Evolutionary conservation across 2,888 invertebrate species (phyloP).

Genomic region (Drosophila quinaria): DNA sequence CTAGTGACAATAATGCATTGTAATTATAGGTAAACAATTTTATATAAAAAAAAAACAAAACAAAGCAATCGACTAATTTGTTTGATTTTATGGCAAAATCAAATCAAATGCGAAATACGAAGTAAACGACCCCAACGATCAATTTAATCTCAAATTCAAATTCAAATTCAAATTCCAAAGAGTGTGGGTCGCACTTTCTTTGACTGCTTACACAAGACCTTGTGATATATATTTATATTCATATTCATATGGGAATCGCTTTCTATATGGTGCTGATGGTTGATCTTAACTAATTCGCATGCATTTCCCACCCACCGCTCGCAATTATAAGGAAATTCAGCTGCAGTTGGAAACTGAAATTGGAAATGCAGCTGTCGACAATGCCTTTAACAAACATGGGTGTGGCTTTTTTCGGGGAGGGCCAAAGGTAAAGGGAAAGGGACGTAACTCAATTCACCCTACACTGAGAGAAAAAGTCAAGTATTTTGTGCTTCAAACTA

Average conservation of each 20-base stretch:
- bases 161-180: constrained; percentile 11
- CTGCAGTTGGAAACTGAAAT: constrained; percentile 13
- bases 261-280: constrained; percentile 36
- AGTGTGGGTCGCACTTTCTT: constrained; percentile 72
- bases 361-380: constrained; percentile 36
- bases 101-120: constrained; percentile 59
- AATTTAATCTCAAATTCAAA: constrained; percentile 5
- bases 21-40: constrained; percentile 63
- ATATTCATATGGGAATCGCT: constrained; percentile 9
- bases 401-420: neutral
- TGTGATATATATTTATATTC: neutral
- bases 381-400: constrained; percentile 15
- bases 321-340: constrained; percentile 43
- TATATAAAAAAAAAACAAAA: constrained; percentile 32
- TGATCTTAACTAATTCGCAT: constrained; percentile 52
- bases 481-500: neutral
- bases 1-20: constrained; percentile 63
- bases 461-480: neutral
- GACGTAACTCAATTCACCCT: neutral
- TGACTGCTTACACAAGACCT: constrained; percentile 52
- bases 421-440: neutral
- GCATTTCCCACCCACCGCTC: constrained; percentile 43
- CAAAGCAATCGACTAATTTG: constrained; percentile 67
- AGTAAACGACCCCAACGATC: constrained; percentile 54
- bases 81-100: constrained; percentile 74